Evolutionary conservation across 1,140 invertebrate species (phyloP), one percentile per base, ranked within the genome.

Genomic region (Centruroides sculpturatus): DNA sequence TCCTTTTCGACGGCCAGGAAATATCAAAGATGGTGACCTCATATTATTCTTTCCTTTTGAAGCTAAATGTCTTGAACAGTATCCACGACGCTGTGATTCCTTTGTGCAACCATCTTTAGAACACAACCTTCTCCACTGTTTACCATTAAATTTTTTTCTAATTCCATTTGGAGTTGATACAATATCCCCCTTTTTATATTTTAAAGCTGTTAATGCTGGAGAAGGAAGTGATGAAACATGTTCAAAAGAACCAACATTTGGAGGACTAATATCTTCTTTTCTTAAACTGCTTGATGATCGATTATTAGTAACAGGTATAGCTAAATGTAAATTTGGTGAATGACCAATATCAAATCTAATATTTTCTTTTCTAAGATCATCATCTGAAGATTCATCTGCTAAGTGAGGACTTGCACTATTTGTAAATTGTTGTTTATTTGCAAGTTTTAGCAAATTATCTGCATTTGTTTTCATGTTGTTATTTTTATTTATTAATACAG

Each of bases 141-240:
- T 98, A 5, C 96, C 96, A 79, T 99, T 99, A 74, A 95, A 99
- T 78, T 98, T 98, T 78, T 98, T 98, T 4, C 93, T 78, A 66
- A 98, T 93, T 64, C 95, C 95, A 71, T 90, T 95, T 54, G 92
- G 89, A 55, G 91, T 95, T 41, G 88, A 85, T 47, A 99, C 92
- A 68, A 98, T 89, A 75, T 99, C 95, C 63, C 95, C 96, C 77
- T 99, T 98, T 77, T 96, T 97, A 77, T 95, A 97, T 74, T 93
- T 95, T 66, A 35, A 90, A 65, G 56, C 69, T 62, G 92, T 92
- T 67, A 88, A 86, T 69, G 88, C 86, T 79, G 91, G 87, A 80
- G 86, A 89, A 81, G 86, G 57, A 23, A 60, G 57, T 12, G 53
- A 11, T n/a, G 47, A 36, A 11, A 12, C 35, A 11, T 35, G 36